These are phyloP conservation scores for Heteromyza rotundicornis DNA, from an alignment of 2,888 invertebrate species.

Conservation along the genomic window DNA sequence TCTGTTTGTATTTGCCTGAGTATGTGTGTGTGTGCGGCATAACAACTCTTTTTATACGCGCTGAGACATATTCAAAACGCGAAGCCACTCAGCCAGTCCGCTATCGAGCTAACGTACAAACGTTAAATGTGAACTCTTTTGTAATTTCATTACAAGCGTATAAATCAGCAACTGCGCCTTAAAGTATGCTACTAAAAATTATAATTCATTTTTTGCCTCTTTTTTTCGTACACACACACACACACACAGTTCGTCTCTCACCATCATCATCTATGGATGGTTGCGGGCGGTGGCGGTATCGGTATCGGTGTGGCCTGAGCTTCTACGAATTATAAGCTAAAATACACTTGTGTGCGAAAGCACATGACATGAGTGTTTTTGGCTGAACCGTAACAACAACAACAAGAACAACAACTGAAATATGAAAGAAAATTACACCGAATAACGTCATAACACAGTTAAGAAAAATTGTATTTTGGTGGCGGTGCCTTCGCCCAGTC, in stretches of 20 bases:
- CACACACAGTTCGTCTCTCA: no score
- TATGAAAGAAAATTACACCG: no score
- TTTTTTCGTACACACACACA: no score
- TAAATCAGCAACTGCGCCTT: conserved; percentile 21
- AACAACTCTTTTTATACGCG: neutral
- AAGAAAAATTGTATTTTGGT: no score
- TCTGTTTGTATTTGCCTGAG: neutral
- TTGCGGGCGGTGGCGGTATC: no score
- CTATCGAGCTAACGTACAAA: no score
- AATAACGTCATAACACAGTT: no score
- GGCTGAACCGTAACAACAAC: neutral
- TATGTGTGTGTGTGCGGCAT: neutral
- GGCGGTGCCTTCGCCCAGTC: no score
- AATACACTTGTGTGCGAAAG: neutral
- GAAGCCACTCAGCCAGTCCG: no score
- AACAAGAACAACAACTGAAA: neutral
- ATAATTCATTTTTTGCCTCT: conserved; percentile 8
- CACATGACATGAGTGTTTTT: neutral
- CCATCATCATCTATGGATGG: no score
- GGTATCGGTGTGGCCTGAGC: no score
- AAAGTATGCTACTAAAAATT: conserved; percentile 21
- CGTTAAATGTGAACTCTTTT: conserved; percentile 1
- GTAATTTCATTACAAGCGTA: conserved; percentile 16
- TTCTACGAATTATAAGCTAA: neutral
- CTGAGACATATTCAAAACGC: no score